A percentile compares a stretch with the other conserved stretches of the same genome.
Evolutionary conservation across 1,140 invertebrate species (phyloP).

Genomic region (Glossosoma conforme): DNA sequence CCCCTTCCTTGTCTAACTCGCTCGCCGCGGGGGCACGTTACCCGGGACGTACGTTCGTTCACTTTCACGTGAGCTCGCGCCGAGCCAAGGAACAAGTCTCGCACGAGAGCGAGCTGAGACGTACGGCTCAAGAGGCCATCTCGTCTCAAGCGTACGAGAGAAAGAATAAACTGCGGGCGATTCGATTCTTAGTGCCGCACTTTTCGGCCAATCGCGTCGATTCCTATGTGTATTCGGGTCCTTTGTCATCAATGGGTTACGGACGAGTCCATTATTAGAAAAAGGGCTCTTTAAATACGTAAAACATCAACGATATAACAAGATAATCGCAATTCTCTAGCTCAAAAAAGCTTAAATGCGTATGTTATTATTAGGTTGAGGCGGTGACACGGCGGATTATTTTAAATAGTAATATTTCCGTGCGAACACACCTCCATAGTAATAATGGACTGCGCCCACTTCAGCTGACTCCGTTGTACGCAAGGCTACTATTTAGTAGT

Average conservation of each 20-base stretch:
- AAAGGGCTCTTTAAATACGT: neutral
- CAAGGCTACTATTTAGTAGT: conserved; percentile 52
- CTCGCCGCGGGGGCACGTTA: neutral
- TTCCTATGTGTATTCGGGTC: conserved; percentile 52
- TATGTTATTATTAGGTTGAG: too few species aligned
- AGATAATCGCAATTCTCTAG: too few species aligned
- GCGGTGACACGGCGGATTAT: too few species aligned
- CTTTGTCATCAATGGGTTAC: conserved; percentile 56
- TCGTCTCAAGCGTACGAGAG: conserved; percentile 18
- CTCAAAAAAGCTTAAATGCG: too few species aligned
- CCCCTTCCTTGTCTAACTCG: conserved; percentile 11
- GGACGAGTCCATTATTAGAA: conserved; percentile 45
- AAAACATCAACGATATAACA: too few species aligned
- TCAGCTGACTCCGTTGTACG: conserved; percentile 55
- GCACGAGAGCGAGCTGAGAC: conserved; percentile 15
- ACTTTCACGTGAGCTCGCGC: conserved; percentile 8
- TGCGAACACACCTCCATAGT: conserved; percentile 22
- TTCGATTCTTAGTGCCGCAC: conserved; percentile 32
- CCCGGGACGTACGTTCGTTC: conserved; percentile 15
- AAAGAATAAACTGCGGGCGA: conserved; percentile 18
- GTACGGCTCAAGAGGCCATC: conserved; percentile 21
- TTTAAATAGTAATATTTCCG: neutral
- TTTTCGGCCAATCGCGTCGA: conserved; percentile 44
- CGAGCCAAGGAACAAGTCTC: conserved; percentile 1
- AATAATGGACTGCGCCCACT: conserved; percentile 46